phyloP scores from a whole-genome alignment of 2,797 vertebrate species.

The Acropternis orthonyx region DNA sequence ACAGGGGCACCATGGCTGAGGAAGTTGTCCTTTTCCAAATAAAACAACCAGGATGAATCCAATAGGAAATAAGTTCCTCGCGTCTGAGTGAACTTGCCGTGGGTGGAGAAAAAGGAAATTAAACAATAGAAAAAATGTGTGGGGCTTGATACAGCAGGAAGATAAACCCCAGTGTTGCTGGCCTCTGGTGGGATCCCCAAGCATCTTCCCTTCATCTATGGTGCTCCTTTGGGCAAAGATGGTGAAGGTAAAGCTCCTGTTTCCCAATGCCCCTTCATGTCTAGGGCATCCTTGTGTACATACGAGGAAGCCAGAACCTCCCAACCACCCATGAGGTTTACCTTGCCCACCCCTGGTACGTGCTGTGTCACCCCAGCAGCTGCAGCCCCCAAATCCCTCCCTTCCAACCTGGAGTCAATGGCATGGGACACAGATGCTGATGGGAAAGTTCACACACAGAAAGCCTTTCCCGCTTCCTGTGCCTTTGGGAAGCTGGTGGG shows the following conservation, averaged over 20 bases:
- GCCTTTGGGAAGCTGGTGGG: not conserved
- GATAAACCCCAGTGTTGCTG: not conserved
- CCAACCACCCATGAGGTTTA: not conserved
- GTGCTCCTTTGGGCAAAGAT: not conserved
- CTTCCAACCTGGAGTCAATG: rapidly evolving
- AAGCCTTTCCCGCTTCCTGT: not conserved
- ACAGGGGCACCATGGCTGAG: not conserved
- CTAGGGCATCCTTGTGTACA: not conserved
- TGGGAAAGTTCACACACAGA: rapidly evolving
- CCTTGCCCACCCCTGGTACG: rapidly evolving
- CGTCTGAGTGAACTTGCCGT: constrained; percentile 44
- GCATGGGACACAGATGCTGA: rapidly evolving
- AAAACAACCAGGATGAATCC: constrained; percentile 46
- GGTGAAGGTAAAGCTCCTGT: rapidly evolving
- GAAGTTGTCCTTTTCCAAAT: constrained; percentile 56
- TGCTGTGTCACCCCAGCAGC: rapidly evolving
- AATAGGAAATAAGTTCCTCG: constrained; percentile 57
- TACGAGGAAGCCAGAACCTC: not conserved
- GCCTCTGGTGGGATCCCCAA: rapidly evolving
- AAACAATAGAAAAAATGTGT: constrained; percentile 49
- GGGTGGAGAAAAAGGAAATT: constrained; percentile 68
- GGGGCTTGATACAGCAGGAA: not conserved
- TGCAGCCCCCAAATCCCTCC: not conserved
- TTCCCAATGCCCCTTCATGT: not conserved
- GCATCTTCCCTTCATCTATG: not conserved